These are phyloP conservation scores for Xestia c-nigrum DNA, from an alignment of 2,888 invertebrate genomes.

Conservation along the genomic window DNA sequence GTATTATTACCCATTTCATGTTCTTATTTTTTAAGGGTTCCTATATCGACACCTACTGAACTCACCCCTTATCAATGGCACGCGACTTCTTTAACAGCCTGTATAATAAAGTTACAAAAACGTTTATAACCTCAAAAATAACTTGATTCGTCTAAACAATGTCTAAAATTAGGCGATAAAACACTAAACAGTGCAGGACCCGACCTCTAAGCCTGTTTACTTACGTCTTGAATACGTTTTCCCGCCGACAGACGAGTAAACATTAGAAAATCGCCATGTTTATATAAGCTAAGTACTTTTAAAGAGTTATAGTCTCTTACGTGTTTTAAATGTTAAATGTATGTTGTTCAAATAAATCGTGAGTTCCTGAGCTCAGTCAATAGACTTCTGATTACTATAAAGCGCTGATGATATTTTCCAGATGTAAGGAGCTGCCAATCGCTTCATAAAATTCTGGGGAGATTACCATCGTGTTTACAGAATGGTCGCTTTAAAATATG, in stretches of 20 bases:
- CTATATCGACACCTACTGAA: no score
- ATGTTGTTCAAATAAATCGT: constrained; percentile 55
- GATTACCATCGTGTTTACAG: constrained; percentile 40
- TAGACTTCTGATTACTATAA: constrained; percentile 59
- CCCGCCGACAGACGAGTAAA: constrained; percentile 72
- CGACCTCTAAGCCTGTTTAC: constrained; percentile 63
- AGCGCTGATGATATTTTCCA: constrained; percentile 58
- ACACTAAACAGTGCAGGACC: constrained; percentile 45
- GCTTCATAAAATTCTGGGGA: constrained; percentile 38
- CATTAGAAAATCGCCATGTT: constrained; percentile 66
- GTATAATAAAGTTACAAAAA: constrained; percentile 43
- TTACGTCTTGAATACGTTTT: constrained; percentile 68
- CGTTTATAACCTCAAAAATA: constrained; percentile 53
- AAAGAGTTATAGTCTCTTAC: constrained; percentile 59
- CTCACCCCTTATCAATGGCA: no score
- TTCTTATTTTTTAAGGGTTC: no score
- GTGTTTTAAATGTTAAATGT: constrained; percentile 47
- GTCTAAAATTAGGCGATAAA: constrained; percentile 58
- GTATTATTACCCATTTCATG: no score
- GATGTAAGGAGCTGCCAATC: constrained; percentile 25
- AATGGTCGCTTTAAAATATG: constrained; percentile 41
- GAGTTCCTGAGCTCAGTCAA: constrained; percentile 36
- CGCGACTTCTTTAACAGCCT: not conserved
- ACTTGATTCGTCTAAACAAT: constrained; percentile 49
- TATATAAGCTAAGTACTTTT: constrained; percentile 55